phyloP scores from a whole-genome alignment of 2,888 invertebrate species.

The Polymixis lichenea region DNA sequence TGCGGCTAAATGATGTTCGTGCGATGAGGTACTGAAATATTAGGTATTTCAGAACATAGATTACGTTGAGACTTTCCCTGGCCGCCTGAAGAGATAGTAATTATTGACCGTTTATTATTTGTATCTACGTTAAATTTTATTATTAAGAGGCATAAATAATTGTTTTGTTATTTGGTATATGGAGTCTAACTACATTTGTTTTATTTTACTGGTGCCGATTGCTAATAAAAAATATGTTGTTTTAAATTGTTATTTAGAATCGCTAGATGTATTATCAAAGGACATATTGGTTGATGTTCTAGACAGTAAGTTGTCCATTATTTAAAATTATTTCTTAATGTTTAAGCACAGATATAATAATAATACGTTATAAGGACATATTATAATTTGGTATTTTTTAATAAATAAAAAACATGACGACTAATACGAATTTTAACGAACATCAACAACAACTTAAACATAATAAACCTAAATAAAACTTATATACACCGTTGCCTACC shows the following conservation, averaged over 20 bases:
- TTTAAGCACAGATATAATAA: not conserved
- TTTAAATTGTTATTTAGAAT: conserved; percentile 21
- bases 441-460: too few species aligned
- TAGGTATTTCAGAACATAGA: not conserved
- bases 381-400: conserved; percentile 15
- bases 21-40: not conserved
- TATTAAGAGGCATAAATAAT: not conserved
- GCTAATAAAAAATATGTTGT: not conserved
- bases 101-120: conserved; percentile 10
- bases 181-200: not conserved
- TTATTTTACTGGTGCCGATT: not conserved
- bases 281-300: not conserved
- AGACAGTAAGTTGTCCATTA: conserved; percentile 7
- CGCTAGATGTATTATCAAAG: conserved; percentile 25
- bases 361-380: not conserved
- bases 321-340: conserved; percentile 1
- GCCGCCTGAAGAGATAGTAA: not conserved
- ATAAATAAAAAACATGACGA: conserved; percentile 1
- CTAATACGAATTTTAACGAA: not conserved
- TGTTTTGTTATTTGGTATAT: conserved; percentile 5
- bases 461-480: too few species aligned
- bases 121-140: not conserved
- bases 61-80: not conserved
- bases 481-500: too few species aligned
- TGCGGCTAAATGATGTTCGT: not conserved